Percentiles rank a stretch among this genome's conserved stretches.
Conservation (phyloP, 1,140 invertebrate genomes). For the Euwallacea similis region DNA sequence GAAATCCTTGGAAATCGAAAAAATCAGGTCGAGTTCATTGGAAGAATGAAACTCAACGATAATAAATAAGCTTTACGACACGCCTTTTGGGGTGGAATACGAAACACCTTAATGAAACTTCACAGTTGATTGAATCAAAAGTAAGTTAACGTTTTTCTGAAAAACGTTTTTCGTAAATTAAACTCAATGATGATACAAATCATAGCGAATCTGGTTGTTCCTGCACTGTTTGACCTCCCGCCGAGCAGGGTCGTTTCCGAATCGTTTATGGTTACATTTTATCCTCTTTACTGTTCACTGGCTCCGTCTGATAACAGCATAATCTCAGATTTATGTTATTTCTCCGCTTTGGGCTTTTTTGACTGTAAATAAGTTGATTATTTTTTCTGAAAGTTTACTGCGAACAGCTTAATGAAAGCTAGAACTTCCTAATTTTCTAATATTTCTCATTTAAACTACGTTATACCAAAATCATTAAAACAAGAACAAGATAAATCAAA, state of each 20-base stretch:
- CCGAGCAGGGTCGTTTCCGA: not conserved
- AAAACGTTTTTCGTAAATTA: too few relatives aligned
- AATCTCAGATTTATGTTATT: conserved; percentile 33
- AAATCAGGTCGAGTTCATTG: not conserved
- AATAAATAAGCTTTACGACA: not conserved
- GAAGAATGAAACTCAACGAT: not conserved
- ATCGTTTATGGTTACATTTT: conserved; percentile 21
- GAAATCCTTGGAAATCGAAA: not conserved
- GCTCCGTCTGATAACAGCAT: conserved; percentile 25
- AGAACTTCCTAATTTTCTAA: too few relatives aligned
- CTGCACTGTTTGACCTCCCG: not conserved
- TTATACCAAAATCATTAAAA: too few relatives aligned
- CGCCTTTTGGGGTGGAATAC: too few relatives aligned
- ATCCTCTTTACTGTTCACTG: conserved; percentile 33
- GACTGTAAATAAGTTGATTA: conserved; percentile 25
- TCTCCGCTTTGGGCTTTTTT: conserved; percentile 3
- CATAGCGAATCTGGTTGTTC: not conserved
- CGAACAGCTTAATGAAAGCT: too few relatives aligned
- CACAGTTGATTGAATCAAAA: too few relatives aligned
- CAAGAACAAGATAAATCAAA: conserved; percentile 38
- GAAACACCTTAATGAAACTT: too few relatives aligned
- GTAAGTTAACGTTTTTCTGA: too few relatives aligned
- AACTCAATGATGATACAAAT: too few relatives aligned
- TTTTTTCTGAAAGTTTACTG: not conserved
- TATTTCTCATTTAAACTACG: too few relatives aligned